These are phyloP conservation scores for Aegithalos caudatus DNA, from an alignment of 2,113 vertebrate species.

Conservation along the genomic window DNA sequence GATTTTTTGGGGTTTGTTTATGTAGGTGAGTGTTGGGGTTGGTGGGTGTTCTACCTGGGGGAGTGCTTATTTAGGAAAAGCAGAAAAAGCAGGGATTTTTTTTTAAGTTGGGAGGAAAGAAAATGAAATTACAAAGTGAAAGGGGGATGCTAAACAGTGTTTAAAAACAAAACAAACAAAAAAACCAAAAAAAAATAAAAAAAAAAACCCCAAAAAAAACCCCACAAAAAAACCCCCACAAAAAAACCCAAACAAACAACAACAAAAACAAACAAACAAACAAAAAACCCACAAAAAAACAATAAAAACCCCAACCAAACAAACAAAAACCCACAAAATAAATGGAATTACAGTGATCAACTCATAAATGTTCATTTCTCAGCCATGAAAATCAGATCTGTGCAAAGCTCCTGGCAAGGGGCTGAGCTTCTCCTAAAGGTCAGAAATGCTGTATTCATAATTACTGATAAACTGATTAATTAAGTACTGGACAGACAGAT, in stretches of 20 bases:
- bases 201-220: no score
- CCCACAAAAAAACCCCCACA: no score
- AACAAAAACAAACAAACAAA: neutral
- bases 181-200: no score
- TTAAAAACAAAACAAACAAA: no score
- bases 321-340: neutral
- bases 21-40: no score
- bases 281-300: neutral
- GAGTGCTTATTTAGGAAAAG: no score
- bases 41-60: no score
- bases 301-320: neutral
- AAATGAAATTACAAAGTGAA: no score
- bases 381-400: neutral
- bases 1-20: accelerated
- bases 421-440: slow-evolving; percentile 4
- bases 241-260: no score
- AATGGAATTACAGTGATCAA: neutral
- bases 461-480: slow-evolving; percentile 53
- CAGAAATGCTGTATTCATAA: neutral
- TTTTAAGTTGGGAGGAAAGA: no score
- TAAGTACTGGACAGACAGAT: slow-evolving; percentile 22
- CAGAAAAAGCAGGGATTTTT: no score
- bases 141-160: no score
- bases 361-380: neutral
- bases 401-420: neutral